phyloP scores from a whole-genome alignment of 2,797 vertebrate species.

The Merluccius polli region DNA sequence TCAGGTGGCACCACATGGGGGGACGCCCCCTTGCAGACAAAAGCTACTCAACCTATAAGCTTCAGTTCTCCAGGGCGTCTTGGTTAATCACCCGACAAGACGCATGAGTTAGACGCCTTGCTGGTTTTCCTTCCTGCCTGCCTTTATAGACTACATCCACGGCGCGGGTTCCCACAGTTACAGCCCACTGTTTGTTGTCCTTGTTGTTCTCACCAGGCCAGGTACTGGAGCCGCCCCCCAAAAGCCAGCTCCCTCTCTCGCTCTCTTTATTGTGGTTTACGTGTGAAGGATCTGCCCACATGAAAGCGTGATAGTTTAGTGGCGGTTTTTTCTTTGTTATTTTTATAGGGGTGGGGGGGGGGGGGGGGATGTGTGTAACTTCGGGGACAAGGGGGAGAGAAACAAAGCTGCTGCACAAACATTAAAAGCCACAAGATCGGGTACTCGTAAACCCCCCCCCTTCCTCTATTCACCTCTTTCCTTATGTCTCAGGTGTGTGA shows the following conservation, averaged over 20 bases:
- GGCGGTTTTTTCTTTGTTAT: conserved; percentile 23
- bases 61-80: background rate
- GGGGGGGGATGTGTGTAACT: background rate
- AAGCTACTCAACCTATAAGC: background rate
- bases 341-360: too few species aligned
- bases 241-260: conserved; percentile 1
- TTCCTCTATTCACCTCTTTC: conserved; percentile 46
- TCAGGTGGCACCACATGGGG: background rate
- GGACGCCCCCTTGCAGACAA: background rate
- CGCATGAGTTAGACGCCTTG: background rate
- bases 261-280: conserved; percentile 37
- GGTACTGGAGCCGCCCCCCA: background rate
- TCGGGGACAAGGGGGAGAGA: conserved; percentile 21
- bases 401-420: conserved; percentile 39
- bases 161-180: background rate
- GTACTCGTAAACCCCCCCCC: conserved; percentile 48
- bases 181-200: background rate
- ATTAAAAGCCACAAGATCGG: conserved; percentile 37
- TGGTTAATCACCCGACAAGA: background rate
- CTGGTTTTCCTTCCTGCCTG: background rate
- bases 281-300: conserved; percentile 46
- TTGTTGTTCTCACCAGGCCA: background rate
- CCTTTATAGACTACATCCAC: background rate
- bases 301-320: conserved; percentile 58
- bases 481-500: conserved; percentile 52